Evolutionary conservation across 2,888 invertebrate species (phyloP).

Genomic region (Zhengitettix transpicula): DNA sequence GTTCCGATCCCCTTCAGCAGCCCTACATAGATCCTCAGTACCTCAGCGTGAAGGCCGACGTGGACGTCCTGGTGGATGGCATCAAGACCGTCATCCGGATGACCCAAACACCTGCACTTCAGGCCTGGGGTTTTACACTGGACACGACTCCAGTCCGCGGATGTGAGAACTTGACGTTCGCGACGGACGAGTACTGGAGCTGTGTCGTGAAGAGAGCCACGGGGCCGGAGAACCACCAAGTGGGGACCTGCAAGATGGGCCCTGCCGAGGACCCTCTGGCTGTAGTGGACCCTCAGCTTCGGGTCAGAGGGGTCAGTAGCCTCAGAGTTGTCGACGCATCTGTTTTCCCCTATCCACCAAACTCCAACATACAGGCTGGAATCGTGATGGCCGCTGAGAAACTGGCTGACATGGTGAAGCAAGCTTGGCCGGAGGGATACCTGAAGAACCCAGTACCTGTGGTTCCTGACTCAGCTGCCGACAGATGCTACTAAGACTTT

Average conservation of each 20-base stretch:
- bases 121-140: slow-evolving; percentile 14
- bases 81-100: slow-evolving; percentile 31
- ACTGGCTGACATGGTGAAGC: slow-evolving; percentile 46
- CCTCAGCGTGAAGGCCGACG: slow-evolving; percentile 26
- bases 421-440: slow-evolving; percentile 15
- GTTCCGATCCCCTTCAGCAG: slow-evolving; percentile 28
- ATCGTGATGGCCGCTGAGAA: slow-evolving; percentile 50
- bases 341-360: slow-evolving; percentile 43
- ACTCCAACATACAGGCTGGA: slow-evolving; percentile 52
- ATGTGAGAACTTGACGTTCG: slow-evolving; percentile 13
- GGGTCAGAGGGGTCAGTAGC: slow-evolving; percentile 44
- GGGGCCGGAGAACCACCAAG: slow-evolving; percentile 18
- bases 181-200: slow-evolving; percentile 17
- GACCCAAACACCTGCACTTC: slow-evolving; percentile 14
- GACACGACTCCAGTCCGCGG: slow-evolving; percentile 12
- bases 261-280: slow-evolving; percentile 20
- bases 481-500: too few species aligned
- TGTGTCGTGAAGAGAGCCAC: slow-evolving; percentile 16
- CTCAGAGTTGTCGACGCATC: slow-evolving; percentile 53
- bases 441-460: too few species aligned
- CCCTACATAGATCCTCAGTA: slow-evolving; percentile 36
- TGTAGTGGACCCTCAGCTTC: slow-evolving; percentile 24
- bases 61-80: slow-evolving; percentile 40
- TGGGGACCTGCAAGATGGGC: slow-evolving; percentile 22
- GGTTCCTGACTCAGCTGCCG: too few species aligned